Conservation (phyloP, 1,140 invertebrate genomes). For the Pogonomyrmex californicus region DNA sequence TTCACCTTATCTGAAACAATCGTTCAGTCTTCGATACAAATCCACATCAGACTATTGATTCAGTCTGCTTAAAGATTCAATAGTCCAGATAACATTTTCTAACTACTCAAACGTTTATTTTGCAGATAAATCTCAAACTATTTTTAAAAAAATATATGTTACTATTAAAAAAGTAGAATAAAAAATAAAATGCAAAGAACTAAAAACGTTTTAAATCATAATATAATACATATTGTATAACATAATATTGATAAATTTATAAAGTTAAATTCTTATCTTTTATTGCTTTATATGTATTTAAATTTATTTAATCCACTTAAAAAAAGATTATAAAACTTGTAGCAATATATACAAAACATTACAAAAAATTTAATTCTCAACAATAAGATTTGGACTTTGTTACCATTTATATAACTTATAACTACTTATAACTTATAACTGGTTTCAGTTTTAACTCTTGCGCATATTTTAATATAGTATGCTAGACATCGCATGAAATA, state of each 20-base stretch:
- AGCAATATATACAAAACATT: not conserved
- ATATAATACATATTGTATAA: not conserved
- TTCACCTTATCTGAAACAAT: slow-evolving; percentile 71
- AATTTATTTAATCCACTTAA: not conserved
- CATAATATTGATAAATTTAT: slow-evolving; percentile 13
- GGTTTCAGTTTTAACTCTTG: not conserved
- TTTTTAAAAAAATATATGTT: not conserved
- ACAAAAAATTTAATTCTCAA: slow-evolving; percentile 17
- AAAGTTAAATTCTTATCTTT: slow-evolving; percentile 12
- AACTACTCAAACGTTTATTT: not conserved
- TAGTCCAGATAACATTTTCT: not conserved
- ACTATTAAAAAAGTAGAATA: not conserved
- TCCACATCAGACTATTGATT: not conserved
- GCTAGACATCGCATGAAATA: not conserved
- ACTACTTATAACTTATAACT: not conserved
- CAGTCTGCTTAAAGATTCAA: not conserved
- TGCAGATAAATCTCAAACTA: not conserved
- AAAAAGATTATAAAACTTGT: not conserved
- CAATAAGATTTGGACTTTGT: not conserved
- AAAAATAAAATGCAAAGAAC: not conserved
- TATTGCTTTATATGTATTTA: not conserved
- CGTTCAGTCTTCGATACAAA: not conserved
- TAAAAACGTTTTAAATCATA: not conserved
- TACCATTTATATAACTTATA: not conserved
- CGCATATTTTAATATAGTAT: not conserved